phyloP scores from a whole-genome alignment of 2,888 invertebrate genomes.

The Heliconius sara region DNA sequence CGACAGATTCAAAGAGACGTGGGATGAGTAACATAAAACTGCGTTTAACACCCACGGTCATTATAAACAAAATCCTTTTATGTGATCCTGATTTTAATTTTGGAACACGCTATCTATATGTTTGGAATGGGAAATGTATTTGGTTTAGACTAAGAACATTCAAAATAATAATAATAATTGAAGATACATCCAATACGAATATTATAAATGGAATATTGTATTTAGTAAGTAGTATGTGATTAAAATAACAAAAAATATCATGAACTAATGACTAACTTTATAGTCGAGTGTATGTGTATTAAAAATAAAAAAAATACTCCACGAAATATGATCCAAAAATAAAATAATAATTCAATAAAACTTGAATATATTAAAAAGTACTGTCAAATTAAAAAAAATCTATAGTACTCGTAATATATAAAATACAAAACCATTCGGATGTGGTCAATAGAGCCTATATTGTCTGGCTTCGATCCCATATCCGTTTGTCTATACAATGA shows the following conservation, averaged over 20 bases:
- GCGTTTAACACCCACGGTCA: constrained; percentile 47
- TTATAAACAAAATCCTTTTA: constrained; percentile 36
- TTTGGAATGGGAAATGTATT: constrained; percentile 10
- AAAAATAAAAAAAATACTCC: background rate
- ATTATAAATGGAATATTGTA: background rate
- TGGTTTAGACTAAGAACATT: background rate
- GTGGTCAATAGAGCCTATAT: constrained; percentile 19
- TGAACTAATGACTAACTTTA: background rate
- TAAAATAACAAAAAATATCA: background rate
- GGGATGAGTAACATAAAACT: constrained; percentile 47
- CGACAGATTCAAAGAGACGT: constrained; percentile 47
- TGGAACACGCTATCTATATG: constrained; percentile 39
- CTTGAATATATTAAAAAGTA: background rate
- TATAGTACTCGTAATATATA: background rate
- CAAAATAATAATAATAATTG: too few relatives aligned
- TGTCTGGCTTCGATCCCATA: constrained; percentile 17
- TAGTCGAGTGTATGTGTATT: background rate
- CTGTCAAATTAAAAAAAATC: background rate
- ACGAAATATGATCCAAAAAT: background rate
- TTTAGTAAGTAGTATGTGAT: background rate
- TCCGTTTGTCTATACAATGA: constrained; percentile 25
- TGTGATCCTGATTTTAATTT: constrained; percentile 38
- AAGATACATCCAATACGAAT: background rate
- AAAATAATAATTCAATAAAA: background rate
- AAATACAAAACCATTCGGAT: constrained; percentile 14